Base-by-base conservation (phyloP, 2,888 invertebrate species). In the Tachina grossa region DNA sequence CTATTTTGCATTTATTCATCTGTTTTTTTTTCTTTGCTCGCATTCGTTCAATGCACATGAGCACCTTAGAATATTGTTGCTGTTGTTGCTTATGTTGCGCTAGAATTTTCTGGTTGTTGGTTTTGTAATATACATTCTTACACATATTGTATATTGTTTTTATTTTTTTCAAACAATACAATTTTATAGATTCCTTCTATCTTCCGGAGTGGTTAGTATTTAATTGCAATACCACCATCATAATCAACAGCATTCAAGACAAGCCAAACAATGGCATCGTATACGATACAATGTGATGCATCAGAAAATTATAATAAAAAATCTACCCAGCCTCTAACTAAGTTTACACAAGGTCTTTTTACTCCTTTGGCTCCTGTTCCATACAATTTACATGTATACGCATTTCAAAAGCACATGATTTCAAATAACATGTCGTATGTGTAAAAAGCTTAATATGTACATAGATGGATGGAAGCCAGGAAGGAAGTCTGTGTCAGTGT, bases 11-110 rank as follows among this genome's bases (percentile, higher is more conserved):
- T 51, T 49, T 45, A 47, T 72, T 14, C 41, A 16, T 53, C 13
- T 41, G 39, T 13, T 13, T 39, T 41, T 75, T 51, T 8, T 77
- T 16, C 49, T 22, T n/a, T 16, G 10, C 49, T 72, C 65, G 39
- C 66, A 57, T 57, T 55, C 43, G 57, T 51, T 76, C 51, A 76
- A 65, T 82, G 49, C 76, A 76, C 76, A 71, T 63, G 76, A 71
- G 76, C 55, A 63, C 55, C 76, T 76, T 72, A 72, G 49, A 77
- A 77, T 51, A 9, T 63, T 57, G 63, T 39, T 76, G 41, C 5
- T 57, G 41, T 55, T 55, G 39, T 57, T 72, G 45, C 9, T 71
- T 16, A 39, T 66, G 71, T 65, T 72, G 63, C 14, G 6, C 31
- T 69, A 43, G 41, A 39, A 63, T 31, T 57, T 31, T 63, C 59